A percentile compares a stretch with the other conserved stretches of the same genome.
Evolutionary conservation across 2,113 vertebrate genomes (phyloP).

Genomic region (Callocephalon fimbriatum): DNA sequence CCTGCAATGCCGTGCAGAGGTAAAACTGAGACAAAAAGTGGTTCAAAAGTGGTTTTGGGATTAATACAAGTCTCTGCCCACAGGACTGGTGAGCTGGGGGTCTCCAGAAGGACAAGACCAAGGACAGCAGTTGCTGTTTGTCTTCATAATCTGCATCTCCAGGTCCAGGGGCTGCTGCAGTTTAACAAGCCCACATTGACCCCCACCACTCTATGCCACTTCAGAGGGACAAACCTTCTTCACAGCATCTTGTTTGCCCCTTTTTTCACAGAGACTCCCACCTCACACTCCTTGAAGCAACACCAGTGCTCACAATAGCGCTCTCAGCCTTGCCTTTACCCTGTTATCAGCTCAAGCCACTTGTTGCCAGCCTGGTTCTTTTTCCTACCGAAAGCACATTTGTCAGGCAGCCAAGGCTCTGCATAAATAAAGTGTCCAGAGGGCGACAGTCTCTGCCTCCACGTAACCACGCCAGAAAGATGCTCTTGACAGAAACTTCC

Average conservation of each 20-base stretch:
- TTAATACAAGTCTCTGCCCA: neutral
- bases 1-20: neutral
- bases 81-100: neutral
- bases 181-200: neutral
- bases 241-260: neutral
- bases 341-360: slow-evolving; percentile 24
- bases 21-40: neutral
- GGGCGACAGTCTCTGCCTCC: neutral
- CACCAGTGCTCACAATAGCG: neutral
- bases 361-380: neutral
- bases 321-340: neutral
- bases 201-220: accelerated
- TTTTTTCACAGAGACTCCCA: neutral
- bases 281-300: neutral
- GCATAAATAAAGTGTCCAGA: neutral
- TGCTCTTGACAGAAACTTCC: neutral
- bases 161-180: neutral
- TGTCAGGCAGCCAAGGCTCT: slow-evolving; percentile 40
- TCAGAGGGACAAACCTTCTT: neutral
- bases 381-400: neutral
- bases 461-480: neutral
- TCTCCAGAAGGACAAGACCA: neutral
- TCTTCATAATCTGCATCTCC: neutral
- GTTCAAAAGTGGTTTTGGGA: neutral
- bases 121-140: neutral